Evolutionary conservation across 2,797 vertebrate genomes (phyloP).

Genomic region (Streptopelia turtur): DNA sequence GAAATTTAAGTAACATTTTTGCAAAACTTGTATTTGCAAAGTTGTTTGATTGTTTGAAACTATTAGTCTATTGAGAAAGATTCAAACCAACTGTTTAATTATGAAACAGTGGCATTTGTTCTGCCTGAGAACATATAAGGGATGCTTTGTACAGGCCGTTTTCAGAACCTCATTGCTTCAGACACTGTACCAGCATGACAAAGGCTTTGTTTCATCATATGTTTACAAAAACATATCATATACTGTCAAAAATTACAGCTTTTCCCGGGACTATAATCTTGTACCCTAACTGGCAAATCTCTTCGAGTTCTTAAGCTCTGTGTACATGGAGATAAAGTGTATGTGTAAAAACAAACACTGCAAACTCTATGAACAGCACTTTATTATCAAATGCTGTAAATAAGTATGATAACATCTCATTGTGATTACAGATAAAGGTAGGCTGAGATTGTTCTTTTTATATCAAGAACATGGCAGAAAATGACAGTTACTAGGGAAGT

Average conservation of each 20-base stretch:
- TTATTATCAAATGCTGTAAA: background rate
- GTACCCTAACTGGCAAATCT: background rate
- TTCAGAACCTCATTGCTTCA: background rate
- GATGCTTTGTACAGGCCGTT: background rate
- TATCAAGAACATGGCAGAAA: background rate
- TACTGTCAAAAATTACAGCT: background rate
- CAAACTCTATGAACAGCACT: background rate
- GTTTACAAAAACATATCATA: background rate
- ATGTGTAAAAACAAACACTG: background rate
- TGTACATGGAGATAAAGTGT: background rate
- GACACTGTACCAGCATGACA: background rate
- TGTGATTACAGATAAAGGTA: background rate
- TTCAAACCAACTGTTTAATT: background rate
- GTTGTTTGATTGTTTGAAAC: background rate
- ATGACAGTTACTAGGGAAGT: background rate
- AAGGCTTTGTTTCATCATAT: background rate
- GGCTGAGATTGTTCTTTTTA: background rate
- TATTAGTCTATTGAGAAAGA: background rate
- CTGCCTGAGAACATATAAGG: background rate
- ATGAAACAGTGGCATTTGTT: background rate
- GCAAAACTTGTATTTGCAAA: background rate
- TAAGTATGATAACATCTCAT: background rate
- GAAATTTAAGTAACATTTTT: constrained; percentile 2
- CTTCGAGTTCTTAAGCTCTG: background rate
- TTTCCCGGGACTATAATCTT: background rate